Base-by-base conservation (phyloP, 2,888 invertebrate genomes). In the Tachina grossa region DNA sequence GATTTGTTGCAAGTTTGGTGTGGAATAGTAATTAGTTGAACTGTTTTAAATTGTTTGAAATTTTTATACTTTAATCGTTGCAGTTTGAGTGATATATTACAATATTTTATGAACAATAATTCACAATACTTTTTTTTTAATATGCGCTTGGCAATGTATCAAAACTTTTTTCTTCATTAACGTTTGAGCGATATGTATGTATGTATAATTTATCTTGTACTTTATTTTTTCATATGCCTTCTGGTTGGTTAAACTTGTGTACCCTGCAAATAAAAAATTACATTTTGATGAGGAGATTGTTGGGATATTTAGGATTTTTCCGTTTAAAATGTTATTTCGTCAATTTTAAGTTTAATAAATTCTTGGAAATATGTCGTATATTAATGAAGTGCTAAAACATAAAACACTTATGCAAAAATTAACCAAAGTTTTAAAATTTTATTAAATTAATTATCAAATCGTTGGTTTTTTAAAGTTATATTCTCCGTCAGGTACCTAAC, bases 261-360 rank as follows among this genome's bases (percentile, higher is more conserved):
- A 47, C 39, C 19, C 76, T 76, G 76, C 31, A 76, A 76, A 55
- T 55, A 76, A 16, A 76, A 65, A 14, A 11, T 59, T 63, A 22
- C 5, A 13, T n/a, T 55, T 55, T 49, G 14, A 10, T 31, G 5
- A 31, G 31, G 31, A 31, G 31, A 31, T 31, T 31, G 31, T 31
- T 6, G 31, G 31, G 31, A 31, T 31, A 31, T 31, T 31, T 31
- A 31, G 31, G 31, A 31, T 31, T 31, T 31, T 31, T 31, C 31
- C 31, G 31, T 31, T 31, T 6, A 31, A 31, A 0, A 31, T 31
- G 31, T 31, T 31, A 31, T 31, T 31, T 31, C 31, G 31, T 31
- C 4, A 31, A 31, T 31, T 31, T 4, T 31, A 3, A 31, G 31
- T 31, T 31, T 31, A 31, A 31, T 31, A 31, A 31, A 31, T 31